Evolutionary conservation across 2,113 vertebrate genomes (phyloP), one percentile per base, ranked within the genome.

Genomic region (Beaufortia kweichowensis): DNA sequence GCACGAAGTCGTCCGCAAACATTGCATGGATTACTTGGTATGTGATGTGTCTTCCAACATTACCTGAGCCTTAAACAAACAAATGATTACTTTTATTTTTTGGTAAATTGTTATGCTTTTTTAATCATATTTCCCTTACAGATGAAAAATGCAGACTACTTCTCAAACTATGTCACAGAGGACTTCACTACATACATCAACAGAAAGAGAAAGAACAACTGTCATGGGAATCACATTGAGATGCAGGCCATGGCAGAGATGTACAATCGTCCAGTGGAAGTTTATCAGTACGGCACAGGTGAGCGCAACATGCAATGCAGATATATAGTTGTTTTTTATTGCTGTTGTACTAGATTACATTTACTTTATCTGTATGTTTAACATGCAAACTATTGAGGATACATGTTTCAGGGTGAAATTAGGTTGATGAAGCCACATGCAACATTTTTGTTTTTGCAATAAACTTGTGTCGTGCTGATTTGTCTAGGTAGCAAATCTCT

Each of bases 231-330:
- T 91, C 96, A 98, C 87, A 98, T 98, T 19, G 96, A 98, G 89
- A 98, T 98, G 96, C 96, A 98, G 87, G 96, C 96, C 67, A 97
- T 98, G 96, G 96, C 96, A 0, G 95, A 97, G 91, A 97, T 98
- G 95, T 98, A 98, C 90, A 98, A 97, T 88, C 88, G 96, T 39
- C 95, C 96, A 0, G 95, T 97, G 81, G 95, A 97, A 86, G 96
- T 97, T 78, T 98, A 97, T 84, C 96, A 97, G 85, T 94, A 96
- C 6, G 90, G 94, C 88, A 95, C 94, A 90, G 95, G 94, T 95
- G 53, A 76, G 80, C 23, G n/a, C 8, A 4, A 19, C n/a, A 9
- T 7, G 7, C 4, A 15, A 14, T 35, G 9, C 5, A 35, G 5
- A 9, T 46, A 17, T 17, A 46, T 39, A 39, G 35, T 39, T n/a